A percentile compares a stretch with the other conserved stretches of the same genome.
Conservation (phyloP, 2,888 invertebrate species). For the Agrilus biguttatus region DNA sequence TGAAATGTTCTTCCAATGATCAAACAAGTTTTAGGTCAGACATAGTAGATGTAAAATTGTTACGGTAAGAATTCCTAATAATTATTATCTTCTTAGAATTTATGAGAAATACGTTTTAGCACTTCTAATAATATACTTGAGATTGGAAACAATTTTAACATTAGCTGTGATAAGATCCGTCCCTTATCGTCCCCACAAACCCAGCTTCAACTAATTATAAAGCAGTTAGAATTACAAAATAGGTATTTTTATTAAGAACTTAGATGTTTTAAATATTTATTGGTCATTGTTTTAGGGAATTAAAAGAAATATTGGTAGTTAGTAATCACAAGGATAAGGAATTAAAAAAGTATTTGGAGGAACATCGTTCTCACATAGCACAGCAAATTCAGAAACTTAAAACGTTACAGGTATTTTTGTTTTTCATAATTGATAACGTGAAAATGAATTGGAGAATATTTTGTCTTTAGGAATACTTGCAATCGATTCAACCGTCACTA, state of each 20-base stretch:
- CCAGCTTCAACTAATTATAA: conserved; percentile 56
- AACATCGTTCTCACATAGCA: conserved; percentile 47
- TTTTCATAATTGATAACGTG: neutral
- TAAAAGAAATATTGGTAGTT: conserved; percentile 32
- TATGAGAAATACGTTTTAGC: conserved; percentile 1
- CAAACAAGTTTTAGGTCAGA: conserved; percentile 6
- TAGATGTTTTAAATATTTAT: neutral
- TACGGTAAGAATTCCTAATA: conserved; percentile 26
- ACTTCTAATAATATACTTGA: conserved; percentile 3
- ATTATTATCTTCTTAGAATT: too few species aligned
- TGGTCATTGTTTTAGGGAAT: conserved; percentile 29
- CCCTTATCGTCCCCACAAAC: conserved; percentile 37
- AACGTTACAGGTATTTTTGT: conserved; percentile 40
- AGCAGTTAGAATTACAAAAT: conserved; percentile 54
- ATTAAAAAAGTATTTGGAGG: conserved; percentile 40
- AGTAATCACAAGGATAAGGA: conserved; percentile 28
- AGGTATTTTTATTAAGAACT: conserved; percentile 22
- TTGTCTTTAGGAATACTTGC: conserved; percentile 17
- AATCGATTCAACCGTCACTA: conserved; percentile 7
- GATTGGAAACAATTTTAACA: neutral
- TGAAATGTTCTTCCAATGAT: conserved; percentile 18
- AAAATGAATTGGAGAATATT: conserved; percentile 3
- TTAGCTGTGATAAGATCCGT: conserved; percentile 16
- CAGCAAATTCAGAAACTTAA: conserved; percentile 53
- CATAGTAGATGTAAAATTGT: conserved; percentile 21